Percentiles rank a stretch among this genome's conserved stretches.
These are phyloP conservation scores for Gadopsis bispinosus DNA, from an alignment of 2,797 vertebrate species.

Conservation along the genomic window DNA sequence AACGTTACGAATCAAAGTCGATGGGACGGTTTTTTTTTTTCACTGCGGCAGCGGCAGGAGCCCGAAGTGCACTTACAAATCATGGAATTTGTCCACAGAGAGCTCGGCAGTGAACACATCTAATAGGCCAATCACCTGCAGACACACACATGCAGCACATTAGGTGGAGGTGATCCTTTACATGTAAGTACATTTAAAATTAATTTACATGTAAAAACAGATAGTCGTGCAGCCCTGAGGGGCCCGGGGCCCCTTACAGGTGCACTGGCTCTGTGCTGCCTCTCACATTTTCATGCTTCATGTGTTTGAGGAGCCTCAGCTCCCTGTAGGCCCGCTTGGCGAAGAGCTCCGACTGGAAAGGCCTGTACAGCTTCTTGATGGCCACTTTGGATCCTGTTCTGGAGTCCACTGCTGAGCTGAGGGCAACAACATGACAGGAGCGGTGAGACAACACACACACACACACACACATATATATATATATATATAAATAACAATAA, in stretches of 20 bases:
- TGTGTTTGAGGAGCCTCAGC: conserved; percentile 94
- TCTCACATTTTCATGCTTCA: conserved; percentile 97
- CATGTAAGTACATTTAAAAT: too few relatives aligned
- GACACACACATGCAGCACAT: neutral
- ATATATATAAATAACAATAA: too few relatives aligned
- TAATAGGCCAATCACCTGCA: conserved; percentile 95
- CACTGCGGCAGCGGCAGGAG: neutral
- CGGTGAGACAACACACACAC: neutral
- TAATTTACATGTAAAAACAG: too few relatives aligned
- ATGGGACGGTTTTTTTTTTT: neutral
- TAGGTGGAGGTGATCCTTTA: neutral
- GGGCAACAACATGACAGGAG: neutral
- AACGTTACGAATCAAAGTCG: neutral
- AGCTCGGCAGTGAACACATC: conserved; percentile 95
- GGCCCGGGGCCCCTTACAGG: neutral
- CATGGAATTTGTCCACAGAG: conserved; percentile 92
- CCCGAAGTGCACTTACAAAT: conserved; percentile 91
- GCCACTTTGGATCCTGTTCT: conserved; percentile 92
- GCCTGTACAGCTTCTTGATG: conserved; percentile 97
- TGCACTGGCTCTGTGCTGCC: neutral
- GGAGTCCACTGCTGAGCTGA: conserved; percentile 91
- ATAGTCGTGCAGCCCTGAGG: neutral
- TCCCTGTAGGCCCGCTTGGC: conserved; percentile 95
- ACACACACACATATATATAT: too few relatives aligned
- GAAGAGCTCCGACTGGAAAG: conserved; percentile 96